Evolutionary conservation across 1,140 invertebrate genomes (phyloP).

Genomic region (Aphelinus certus): DNA sequence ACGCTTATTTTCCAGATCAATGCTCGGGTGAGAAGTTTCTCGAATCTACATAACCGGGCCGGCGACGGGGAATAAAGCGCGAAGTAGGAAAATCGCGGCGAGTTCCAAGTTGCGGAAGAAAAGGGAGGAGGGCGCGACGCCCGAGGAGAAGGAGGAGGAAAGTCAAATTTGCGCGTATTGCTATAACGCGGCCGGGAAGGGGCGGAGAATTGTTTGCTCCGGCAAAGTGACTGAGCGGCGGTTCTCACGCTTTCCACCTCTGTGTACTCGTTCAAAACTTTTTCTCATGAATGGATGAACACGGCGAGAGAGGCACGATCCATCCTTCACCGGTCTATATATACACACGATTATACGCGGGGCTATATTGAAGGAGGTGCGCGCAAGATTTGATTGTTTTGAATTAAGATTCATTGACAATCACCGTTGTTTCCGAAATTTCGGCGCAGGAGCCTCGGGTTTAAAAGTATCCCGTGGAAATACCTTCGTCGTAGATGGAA

Average conservation of each 20-base stretch:
- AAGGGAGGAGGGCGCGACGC: constrained; percentile 15
- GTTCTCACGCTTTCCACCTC: constrained; percentile 9
- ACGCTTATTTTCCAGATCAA: constrained; percentile 13
- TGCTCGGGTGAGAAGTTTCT: background rate
- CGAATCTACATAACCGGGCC: background rate
- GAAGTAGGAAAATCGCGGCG: background rate
- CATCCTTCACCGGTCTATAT: no score
- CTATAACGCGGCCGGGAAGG: constrained; percentile 49
- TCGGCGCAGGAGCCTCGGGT: no score
- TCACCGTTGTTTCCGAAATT: no score
- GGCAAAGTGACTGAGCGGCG: constrained; percentile 35
- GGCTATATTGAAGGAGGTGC: no score
- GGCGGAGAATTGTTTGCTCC: constrained; percentile 45
- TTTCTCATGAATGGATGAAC: background rate
- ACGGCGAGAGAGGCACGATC: background rate
- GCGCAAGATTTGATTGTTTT: no score
- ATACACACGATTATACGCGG: no score
- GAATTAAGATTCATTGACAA: no score
- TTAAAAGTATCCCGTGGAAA: no score
- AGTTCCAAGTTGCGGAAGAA: constrained; percentile 10
- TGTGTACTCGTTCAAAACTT: constrained; percentile 1
- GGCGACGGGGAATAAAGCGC: background rate
- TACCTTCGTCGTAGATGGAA: no score
- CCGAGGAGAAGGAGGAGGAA: constrained; percentile 25
- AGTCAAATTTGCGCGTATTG: constrained; percentile 57